phyloP scores from a whole-genome alignment of 2,113 vertebrate species.

The Oriolus oriolus region DNA sequence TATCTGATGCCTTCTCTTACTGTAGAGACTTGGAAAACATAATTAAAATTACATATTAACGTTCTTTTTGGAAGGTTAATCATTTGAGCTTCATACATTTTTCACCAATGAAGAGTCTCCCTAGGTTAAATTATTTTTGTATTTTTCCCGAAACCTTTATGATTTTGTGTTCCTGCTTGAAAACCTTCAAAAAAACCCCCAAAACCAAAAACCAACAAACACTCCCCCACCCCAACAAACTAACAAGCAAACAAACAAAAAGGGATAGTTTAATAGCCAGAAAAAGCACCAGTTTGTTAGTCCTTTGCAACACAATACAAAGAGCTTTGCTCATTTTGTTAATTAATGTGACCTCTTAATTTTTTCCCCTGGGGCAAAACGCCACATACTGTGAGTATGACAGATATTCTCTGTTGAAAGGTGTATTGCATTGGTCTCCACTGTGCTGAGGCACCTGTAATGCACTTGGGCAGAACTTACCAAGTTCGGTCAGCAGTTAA shows the following conservation, averaged over 20 bases:
- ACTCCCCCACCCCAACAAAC: neutral
- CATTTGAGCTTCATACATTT: neutral
- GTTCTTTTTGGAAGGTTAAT: neutral
- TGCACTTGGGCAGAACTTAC: neutral
- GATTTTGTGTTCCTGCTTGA: neutral
- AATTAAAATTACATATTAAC: neutral
- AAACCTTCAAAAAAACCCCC: neutral
- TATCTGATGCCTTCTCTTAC: neutral
- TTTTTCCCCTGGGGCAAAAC: neutral
- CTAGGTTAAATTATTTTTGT: neutral
- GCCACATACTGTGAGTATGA: neutral
- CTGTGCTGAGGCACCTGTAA: neutral
- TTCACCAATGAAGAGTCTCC: neutral
- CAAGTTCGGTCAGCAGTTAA: neutral
- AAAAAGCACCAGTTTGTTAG: neutral
- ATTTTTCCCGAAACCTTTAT: neutral
- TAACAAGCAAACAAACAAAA: neutral
- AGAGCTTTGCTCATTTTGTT: neutral
- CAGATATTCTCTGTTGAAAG: neutral
- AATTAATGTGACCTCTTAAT: neutral
- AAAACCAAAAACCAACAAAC: neutral
- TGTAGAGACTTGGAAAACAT: neutral
- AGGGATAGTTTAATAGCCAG: neutral
- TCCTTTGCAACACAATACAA: neutral
- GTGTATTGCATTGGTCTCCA: neutral